Base-by-base conservation (phyloP, 2,797 vertebrate species). In the Rhyacichthys aspro region DNA sequence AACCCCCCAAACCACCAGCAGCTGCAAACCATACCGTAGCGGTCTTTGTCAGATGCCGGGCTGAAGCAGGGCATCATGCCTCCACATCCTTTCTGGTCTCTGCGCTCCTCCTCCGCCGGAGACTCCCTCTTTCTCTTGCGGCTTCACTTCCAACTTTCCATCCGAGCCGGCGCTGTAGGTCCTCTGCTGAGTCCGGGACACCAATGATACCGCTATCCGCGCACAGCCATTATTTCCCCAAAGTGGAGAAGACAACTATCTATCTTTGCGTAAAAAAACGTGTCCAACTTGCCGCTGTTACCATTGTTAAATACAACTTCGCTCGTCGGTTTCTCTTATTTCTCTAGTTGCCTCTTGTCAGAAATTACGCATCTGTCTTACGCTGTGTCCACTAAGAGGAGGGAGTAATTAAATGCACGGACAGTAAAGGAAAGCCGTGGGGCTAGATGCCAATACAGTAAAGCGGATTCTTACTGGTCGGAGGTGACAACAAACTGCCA, bases 401-500 rank as follows among this genome's bases (percentile, higher is more conserved):
- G 5, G 14, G 55, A 77, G 44, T 43, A 53, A 58, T 57, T 2
- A 43, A 14, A 47, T 14, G 8, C 34, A 18, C 3, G 15, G 0
- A 43, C 19, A 55, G 43, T 32, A 32, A 55, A 33, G 45, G 14
- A 58, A 18, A 33, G 41, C 36, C 16, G 44, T 15, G 18, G 41
- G n/a, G 43, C 53, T 47, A 8, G 41, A 12, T 67, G 74, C 46
- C 55, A 41, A n/a, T 10, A 47, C 52, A 47, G 19, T 47, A 12
- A 53, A 62, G 7, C 64, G 58, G 52, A 9, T 59, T 58, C 68
- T 69, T 58, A 61, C 79, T 82, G 81, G 75, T 67, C 46, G 50
- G 41, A 78, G 78, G 81, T 80, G 70, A 88, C 79, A 86, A 87
- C 88, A 88, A 89, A 86, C 56, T 79, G 71, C 79, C 67, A 82